Conservation (phyloP, 2,797 vertebrate genomes). For the Anabas testudineus region DNA sequence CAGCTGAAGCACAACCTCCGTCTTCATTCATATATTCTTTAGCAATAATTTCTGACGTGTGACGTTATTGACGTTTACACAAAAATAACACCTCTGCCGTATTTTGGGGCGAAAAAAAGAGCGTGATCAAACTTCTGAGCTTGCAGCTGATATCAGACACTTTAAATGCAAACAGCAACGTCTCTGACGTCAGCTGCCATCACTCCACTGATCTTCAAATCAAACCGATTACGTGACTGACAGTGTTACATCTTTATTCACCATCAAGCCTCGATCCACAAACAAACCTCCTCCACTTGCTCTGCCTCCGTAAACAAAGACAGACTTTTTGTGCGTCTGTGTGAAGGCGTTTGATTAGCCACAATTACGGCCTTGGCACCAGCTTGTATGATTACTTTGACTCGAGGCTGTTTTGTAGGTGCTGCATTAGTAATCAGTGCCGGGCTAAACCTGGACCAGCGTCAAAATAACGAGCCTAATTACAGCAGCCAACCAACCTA, state of each 20-base stretch:
- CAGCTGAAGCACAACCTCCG: background rate
- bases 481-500: constrained; percentile 62
- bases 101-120: constrained; percentile 11
- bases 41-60: background rate
- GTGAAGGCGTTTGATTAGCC: constrained; percentile 74
- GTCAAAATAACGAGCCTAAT: constrained; percentile 62
- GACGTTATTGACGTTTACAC: constrained; percentile 2
- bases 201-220: constrained; percentile 33
- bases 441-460: constrained; percentile 35
- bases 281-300: constrained; percentile 62
- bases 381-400: constrained; percentile 60
- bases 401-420: constrained; percentile 61
- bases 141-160: constrained; percentile 18
- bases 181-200: constrained; percentile 34
- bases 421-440: constrained; percentile 58
- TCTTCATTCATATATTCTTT: background rate
- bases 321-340: constrained; percentile 27
- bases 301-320: constrained; percentile 55
- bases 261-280: constrained; percentile 27
- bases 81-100: background rate
- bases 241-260: constrained; percentile 13
- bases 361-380: constrained; percentile 63
- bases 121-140: background rate
- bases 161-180: constrained; percentile 30
- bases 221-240: constrained; percentile 54